Percentiles rank a stretch among this genome's conserved stretches.
Conservation (phyloP, 2,113 vertebrate species). For the Barnardius zonarius region DNA sequence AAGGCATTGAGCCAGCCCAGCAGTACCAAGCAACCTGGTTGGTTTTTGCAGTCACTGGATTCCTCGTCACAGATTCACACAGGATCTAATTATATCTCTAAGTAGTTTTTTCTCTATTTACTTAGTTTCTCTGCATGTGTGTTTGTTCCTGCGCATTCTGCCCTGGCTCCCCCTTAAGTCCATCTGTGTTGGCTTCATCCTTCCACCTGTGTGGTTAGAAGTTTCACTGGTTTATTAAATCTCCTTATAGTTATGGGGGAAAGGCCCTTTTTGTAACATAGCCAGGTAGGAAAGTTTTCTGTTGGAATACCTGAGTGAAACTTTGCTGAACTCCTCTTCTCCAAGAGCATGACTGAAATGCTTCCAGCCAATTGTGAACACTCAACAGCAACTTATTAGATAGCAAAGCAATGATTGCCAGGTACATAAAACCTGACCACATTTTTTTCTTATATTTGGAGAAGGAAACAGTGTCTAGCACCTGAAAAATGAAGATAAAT, state of each 20-base stretch:
- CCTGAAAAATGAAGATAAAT: not conserved
- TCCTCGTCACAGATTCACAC: constrained; percentile 20
- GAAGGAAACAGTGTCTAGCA: not conserved
- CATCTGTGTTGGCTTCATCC: constrained; percentile 21
- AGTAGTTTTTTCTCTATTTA: not conserved
- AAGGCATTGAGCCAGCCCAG: constrained; percentile 24
- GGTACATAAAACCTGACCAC: not conserved
- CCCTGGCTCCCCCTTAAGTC: not conserved
- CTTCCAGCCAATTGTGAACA: not conserved
- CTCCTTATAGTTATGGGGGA: not conserved
- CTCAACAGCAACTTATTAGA: not conserved
- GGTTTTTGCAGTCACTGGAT: constrained; percentile 27
- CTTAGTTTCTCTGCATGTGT: not conserved
- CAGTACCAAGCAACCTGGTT: constrained; percentile 10
- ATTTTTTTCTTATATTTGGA: not conserved
- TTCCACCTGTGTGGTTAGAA: constrained; percentile 43
- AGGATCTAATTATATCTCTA: constrained; percentile 27
- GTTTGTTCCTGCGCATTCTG: not conserved
- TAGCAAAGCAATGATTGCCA: not conserved
- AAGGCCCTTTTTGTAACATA: not conserved
- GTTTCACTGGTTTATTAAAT: constrained; percentile 56
- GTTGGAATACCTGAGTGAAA: constrained; percentile 4
- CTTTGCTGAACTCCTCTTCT: not conserved
- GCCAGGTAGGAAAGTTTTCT: not conserved
- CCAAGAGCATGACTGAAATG: not conserved